Percentiles rank a stretch among this genome's conserved stretches.
Conservation (phyloP, 53 echinoderm and acorn worm genomes). For the Temnopleurus reevesii region DNA sequence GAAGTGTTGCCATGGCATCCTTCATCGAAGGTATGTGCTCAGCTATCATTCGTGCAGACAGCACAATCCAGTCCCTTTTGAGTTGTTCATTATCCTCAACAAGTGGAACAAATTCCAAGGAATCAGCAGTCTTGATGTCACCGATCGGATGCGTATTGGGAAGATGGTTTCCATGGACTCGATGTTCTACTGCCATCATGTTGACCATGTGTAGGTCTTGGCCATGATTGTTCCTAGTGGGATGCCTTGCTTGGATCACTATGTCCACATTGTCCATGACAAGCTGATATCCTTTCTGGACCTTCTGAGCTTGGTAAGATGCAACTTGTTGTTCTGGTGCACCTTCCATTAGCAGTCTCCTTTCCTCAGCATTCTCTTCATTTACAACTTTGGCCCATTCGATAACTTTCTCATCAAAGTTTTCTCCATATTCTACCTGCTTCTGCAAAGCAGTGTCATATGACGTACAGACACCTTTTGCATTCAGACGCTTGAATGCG, state of each 20-base stretch:
- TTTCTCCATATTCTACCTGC: slow-evolving; percentile 57
- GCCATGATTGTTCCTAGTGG: slow-evolving; percentile 57
- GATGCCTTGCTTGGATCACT: slow-evolving; percentile 65
- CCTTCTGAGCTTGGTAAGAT: background rate
- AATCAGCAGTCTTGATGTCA: background rate
- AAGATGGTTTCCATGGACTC: slow-evolving; percentile 41
- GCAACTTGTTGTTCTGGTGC: background rate
- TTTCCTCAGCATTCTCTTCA: background rate
- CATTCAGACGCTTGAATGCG: slow-evolving; percentile 25
- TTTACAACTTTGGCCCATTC: slow-evolving; percentile 41
- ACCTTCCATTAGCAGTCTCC: background rate
- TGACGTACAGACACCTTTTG: slow-evolving; percentile 37
- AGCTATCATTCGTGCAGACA: slow-evolving; percentile 53
- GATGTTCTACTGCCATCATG: slow-evolving; percentile 62
- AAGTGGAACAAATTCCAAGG: slow-evolving; percentile 61
- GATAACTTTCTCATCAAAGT: slow-evolving; percentile 50
- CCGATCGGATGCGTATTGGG: slow-evolving; percentile 16
- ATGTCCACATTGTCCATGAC: slow-evolving; percentile 74
- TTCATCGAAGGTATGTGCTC: slow-evolving; percentile 55
- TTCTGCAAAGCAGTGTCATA: slow-evolving; percentile 44
- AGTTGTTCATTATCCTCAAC: slow-evolving; percentile 50
- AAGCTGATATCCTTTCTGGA: background rate
- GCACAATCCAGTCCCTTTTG: slow-evolving; percentile 54
- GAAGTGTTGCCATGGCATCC: slow-evolving; percentile 13
- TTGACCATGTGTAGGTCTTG: slow-evolving; percentile 73